phyloP scores from a whole-genome alignment of 2,113 vertebrate genomes.

The Oplegnathus fasciatus region DNA sequence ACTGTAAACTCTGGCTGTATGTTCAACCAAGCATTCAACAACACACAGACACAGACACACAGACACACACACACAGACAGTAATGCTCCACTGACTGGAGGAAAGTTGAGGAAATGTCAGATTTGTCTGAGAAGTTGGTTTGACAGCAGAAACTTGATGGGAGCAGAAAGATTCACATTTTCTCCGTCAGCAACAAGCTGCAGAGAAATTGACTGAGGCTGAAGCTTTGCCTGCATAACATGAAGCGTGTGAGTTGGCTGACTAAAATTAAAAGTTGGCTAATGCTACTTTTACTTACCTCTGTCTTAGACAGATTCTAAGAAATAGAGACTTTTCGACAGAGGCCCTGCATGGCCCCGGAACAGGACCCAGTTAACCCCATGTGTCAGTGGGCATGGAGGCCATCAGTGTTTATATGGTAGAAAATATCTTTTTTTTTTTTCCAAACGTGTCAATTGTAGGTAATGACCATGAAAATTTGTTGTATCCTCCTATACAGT shows the following conservation, averaged over 20 bases:
- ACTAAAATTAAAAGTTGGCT: background rate
- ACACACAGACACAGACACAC: slow-evolving; percentile 27
- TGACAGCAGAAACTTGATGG: slow-evolving; percentile 46
- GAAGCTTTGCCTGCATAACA: no score
- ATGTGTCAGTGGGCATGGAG: no score
- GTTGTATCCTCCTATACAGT: no score
- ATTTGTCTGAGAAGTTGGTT: slow-evolving; percentile 68
- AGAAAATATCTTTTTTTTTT: no score
- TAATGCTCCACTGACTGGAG: slow-evolving; percentile 29
- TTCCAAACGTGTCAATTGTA: no score
- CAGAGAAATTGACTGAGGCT: slow-evolving; percentile 26
- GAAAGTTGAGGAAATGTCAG: slow-evolving; percentile 63
- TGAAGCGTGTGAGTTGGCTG: no score
- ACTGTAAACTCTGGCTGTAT: slow-evolving; percentile 33
- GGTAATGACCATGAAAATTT: no score
- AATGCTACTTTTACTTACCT: background rate
- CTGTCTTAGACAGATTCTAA: no score
- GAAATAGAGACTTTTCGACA: no score
- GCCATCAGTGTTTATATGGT: no score
- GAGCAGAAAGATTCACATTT: slow-evolving; percentile 36
- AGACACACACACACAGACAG: slow-evolving; percentile 20
- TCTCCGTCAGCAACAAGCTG: slow-evolving; percentile 34
- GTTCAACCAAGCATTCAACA: slow-evolving; percentile 49
- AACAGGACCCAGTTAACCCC: no score
- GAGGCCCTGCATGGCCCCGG: no score